Base-by-base conservation (phyloP, 2,888 invertebrate genomes). In the Melanchra persicariae region DNA sequence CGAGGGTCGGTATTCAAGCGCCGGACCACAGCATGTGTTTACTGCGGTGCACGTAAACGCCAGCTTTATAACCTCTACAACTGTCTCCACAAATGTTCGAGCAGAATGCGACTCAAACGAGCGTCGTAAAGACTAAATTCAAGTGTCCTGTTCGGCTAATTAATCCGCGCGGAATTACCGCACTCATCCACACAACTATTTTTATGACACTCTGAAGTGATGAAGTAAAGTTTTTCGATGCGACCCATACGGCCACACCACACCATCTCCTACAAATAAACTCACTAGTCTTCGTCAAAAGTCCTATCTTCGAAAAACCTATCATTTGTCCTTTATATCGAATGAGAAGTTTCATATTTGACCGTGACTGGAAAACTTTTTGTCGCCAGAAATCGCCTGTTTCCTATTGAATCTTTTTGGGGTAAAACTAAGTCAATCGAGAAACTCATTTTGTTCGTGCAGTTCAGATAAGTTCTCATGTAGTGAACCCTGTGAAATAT, bases 1-100 rank as follows among this genome's bases (percentile, higher is more conserved):
- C 88, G 93, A 93, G 89, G 87, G 86, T 82, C 78, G 86, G 85
- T 88, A 88, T 87, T 86, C 79, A 81, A 88, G 82, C 84, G 66
- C 61, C 77, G 78, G 87, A 87, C 91, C 89, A 87, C 90, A 90
- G 90, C 90, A 90, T 88, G 90, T 90, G 92, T 92, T 92, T 91
- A 93, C 88, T 89, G 90, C 87, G 75, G 77, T 61, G 78, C 70
- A 88, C 88, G 86, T 93, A 90, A 93, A 91, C 90, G 87, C 78
- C 74, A 78, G 86, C 86, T 93, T 93, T 93, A 93, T 88, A 86
- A 88, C 88, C 85, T 78, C 84, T 83, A 85, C 87, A 90, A 91
- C 87, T 89, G 89, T 90, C 90, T 83, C 85, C 84, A 81, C 84
- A 89, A 90, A 89, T 85, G 88, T 85, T 85, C 84, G 66, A 66